Base-by-base conservation (phyloP, 1,140 invertebrate genomes). In the Rhyacophila brunnea region DNA sequence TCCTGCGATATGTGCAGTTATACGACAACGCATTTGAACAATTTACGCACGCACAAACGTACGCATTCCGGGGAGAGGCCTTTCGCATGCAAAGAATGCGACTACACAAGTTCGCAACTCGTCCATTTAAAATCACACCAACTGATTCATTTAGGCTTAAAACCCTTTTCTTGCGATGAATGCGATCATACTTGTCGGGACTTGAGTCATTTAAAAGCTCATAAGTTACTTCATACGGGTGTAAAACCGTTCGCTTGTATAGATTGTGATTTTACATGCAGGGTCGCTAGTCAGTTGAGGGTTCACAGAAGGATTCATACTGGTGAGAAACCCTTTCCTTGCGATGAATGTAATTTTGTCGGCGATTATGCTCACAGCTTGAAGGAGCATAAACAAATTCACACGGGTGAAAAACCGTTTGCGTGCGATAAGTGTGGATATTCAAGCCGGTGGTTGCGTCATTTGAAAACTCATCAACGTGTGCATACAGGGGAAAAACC, bases 361-460 rank as follows among this genome's bases (percentile, higher is more conserved):
- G 95, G 95, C 70, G 95, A 92, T 0, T 93, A 95, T 71, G 93
- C 90, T 4, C 95, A 95, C 75, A 92, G 89, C 64, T 74, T 93
- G 14, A 93, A 93, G 70, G 88, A 92, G 17, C 93, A 96, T 71
- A 91, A 88, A 74, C 76, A 93, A 23, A 95, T 93, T 55, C 93
- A 95, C 70, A 91, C 89, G 68, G 88, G 88, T 88, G 79, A 75
- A 73, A 46, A 47, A 17, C 53, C 53, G 75, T 48, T 14, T 32
- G 13, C 43, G 3, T 60, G 43, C 18, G 6, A 45, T 10, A 13
- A 40, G 13, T 59, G 46, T 55, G 19, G 65, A 40, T 62, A 51
- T 17, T 10, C 7, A 1, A 43, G 46, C 10, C 15, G 28, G 14
- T 44, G 28, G 0, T 95, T 92, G 0, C 95, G 93, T 73, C 92